Conservation (phyloP, 2,797 vertebrate genomes). For the Myiotriccus ornatus region DNA sequence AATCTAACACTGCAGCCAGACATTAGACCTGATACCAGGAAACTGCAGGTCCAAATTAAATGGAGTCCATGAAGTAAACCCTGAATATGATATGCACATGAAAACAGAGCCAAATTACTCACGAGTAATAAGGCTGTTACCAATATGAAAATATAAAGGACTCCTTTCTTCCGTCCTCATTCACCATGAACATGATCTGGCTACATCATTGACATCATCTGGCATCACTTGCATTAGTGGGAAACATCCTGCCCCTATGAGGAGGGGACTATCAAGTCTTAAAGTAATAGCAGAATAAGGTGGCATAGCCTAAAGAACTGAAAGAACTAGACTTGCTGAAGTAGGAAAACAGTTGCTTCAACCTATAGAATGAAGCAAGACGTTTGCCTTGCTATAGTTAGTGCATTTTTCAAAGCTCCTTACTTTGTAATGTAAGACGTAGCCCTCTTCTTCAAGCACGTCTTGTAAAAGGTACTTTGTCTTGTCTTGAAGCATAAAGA, state of each 20-base stretch:
- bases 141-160: background rate
- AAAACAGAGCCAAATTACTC: background rate
- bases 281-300: background rate
- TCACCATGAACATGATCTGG: background rate
- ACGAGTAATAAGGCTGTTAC: background rate
- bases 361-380: background rate
- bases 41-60: background rate
- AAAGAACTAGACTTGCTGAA: background rate
- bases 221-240: too few relatives aligned
- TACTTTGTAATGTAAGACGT: background rate
- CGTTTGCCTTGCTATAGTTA: background rate
- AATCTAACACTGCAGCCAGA: background rate
- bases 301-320: background rate
- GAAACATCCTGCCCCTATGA: background rate
- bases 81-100: background rate
- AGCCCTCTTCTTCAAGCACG: background rate
- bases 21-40: background rate
- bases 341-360: background rate
- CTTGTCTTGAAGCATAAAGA: background rate
- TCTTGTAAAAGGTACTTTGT: background rate
- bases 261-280: background rate
- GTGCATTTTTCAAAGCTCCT: background rate
- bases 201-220: fast-evolving
- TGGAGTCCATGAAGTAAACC: background rate
- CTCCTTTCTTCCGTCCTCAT: background rate